phyloP scores from a whole-genome alignment of 2,888 invertebrate genomes.

The Hypercompe scribonia region DNA sequence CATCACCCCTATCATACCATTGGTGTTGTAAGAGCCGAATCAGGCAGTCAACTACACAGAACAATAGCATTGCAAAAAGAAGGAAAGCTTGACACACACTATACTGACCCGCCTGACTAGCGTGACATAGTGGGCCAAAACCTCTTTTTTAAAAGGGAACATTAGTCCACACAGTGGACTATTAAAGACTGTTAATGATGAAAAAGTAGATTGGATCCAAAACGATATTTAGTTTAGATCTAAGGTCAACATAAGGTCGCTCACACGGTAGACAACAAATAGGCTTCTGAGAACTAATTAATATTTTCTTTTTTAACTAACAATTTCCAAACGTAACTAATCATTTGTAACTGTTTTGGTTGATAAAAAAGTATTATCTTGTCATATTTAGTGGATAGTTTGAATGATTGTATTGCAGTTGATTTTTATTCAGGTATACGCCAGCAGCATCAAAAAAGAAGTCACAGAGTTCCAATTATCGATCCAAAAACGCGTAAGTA shows the following conservation, averaged over 20 bases:
- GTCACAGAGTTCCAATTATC: slow-evolving; percentile 76
- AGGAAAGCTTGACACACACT: too few relatives aligned
- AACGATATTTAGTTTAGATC: neutral
- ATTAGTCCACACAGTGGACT: too few relatives aligned
- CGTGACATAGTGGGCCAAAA: too few relatives aligned
- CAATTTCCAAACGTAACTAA: neutral
- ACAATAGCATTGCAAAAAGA: too few relatives aligned
- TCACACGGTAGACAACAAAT: neutral
- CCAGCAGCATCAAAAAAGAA: slow-evolving; percentile 68
- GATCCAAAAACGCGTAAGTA: slow-evolving; percentile 78
- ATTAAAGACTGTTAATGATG: too few relatives aligned
- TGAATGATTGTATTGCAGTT: neutral
- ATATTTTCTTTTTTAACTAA: neutral
- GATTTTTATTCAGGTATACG: slow-evolving; percentile 68
- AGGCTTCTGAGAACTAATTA: neutral
- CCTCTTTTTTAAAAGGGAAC: too few relatives aligned
- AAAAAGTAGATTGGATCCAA: neutral
- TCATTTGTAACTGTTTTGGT: neutral
- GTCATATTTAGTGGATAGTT: neutral
- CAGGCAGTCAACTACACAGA: too few relatives aligned
- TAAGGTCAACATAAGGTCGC: neutral
- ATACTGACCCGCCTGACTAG: too few relatives aligned
- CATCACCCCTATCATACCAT: too few relatives aligned
- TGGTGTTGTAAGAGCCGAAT: too few relatives aligned
- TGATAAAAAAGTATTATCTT: neutral